Evolutionary conservation across 2,797 vertebrate species (phyloP).

Genomic region (Bovichtus diacanthus): DNA sequence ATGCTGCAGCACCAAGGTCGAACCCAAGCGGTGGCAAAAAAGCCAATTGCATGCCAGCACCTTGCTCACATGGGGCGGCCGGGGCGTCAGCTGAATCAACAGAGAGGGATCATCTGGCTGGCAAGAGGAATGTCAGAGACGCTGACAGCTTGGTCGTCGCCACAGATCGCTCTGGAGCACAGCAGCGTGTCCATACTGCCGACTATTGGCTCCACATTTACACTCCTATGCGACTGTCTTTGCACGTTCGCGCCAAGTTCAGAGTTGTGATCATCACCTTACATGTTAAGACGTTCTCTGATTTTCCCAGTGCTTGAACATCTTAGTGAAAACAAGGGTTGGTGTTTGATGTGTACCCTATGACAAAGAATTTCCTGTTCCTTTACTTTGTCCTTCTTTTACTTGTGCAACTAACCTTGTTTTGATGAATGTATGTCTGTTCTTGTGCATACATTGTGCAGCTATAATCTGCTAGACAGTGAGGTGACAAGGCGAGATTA

Average conservation of each 20-base stretch:
- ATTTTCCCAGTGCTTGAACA: background rate
- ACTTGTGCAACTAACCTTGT: background rate
- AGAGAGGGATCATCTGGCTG: constrained; percentile 77
- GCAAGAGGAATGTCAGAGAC: constrained; percentile 73
- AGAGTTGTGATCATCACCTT: constrained; percentile 18
- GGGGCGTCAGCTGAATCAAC: constrained; percentile 83
- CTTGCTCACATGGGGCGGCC: constrained; percentile 65
- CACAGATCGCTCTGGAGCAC: constrained; percentile 49
- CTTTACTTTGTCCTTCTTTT: background rate
- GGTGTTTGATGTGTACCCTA: constrained; percentile 2
- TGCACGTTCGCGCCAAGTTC: constrained; percentile 60
- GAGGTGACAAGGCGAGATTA: constrained; percentile 33
- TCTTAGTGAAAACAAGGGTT: background rate
- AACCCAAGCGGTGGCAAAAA: constrained; percentile 53
- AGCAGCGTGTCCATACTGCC: constrained; percentile 53
- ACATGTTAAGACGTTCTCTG: constrained; percentile 21
- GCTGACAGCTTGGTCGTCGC: constrained; percentile 59
- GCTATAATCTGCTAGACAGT: constrained; percentile 27
- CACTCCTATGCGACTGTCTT: constrained; percentile 57
- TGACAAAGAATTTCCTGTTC: background rate
- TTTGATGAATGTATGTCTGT: background rate
- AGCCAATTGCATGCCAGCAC: constrained; percentile 65
- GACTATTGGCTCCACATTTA: constrained; percentile 67
- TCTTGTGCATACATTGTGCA: background rate
- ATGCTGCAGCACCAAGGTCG: constrained; percentile 80